Evolutionary conservation across 1,140 invertebrate species (phyloP).

Genomic region (Drosophila pruinosa): DNA sequence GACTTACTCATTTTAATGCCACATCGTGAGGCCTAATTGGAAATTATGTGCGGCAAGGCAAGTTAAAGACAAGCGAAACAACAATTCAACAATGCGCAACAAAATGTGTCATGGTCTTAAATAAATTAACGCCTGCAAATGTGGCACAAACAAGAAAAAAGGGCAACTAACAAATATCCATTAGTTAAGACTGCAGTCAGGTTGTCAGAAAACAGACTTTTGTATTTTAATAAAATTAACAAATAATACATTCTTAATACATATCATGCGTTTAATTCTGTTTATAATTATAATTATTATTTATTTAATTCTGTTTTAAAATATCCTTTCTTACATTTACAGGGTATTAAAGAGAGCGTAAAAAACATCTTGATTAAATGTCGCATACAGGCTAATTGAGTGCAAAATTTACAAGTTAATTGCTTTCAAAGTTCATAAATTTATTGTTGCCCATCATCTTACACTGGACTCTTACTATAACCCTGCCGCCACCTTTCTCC

Average conservation of each 20-base stretch:
- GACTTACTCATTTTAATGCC: slow-evolving; percentile 48
- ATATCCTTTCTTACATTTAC: background rate
- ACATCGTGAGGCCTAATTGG: slow-evolving; percentile 60
- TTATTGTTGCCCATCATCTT: slow-evolving; percentile 41
- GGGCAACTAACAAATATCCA: background rate
- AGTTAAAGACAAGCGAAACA: slow-evolving; percentile 7
- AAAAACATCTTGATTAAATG: slow-evolving; percentile 14
- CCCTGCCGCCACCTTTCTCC: background rate
- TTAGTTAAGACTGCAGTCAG: background rate
- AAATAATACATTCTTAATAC: too few relatives aligned
- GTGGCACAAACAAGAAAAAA: background rate
- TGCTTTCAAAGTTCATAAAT: slow-evolving; percentile 66
- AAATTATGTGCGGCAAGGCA: slow-evolving; percentile 45
- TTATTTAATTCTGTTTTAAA: too few relatives aligned
- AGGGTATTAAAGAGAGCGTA: slow-evolving; percentile 1
- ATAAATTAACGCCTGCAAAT: slow-evolving; percentile 23
- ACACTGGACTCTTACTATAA: background rate
- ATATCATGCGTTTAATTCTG: too few relatives aligned
- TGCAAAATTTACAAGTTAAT: slow-evolving; percentile 71
- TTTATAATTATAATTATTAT: too few relatives aligned
- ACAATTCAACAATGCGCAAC: slow-evolving; percentile 33
- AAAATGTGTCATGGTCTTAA: slow-evolving; percentile 39
- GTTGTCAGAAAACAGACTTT: too few relatives aligned
- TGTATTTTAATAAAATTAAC: too few relatives aligned
- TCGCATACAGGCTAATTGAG: slow-evolving; percentile 55